Percentiles rank a stretch among this genome's conserved stretches.
These are phyloP conservation scores for Diplogasteroides magnus DNA, from an alignment of 1,140 invertebrate species.

Conservation along the genomic window DNA sequence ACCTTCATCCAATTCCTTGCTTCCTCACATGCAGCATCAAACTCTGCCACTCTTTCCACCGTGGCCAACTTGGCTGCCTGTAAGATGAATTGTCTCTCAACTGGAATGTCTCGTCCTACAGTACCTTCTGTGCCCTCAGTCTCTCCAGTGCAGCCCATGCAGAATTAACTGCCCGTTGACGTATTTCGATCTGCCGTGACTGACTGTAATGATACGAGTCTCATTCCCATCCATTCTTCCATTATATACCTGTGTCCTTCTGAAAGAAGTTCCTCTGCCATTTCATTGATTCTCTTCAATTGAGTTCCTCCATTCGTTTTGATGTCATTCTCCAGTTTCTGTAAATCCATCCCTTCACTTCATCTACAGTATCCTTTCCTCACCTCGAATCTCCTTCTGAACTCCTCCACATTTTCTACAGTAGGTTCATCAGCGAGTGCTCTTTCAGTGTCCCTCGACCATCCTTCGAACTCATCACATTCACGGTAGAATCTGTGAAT, in stretches of 20 bases:
- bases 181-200: constrained; percentile 73
- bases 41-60: constrained; percentile 76
- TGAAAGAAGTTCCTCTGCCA: constrained; percentile 77
- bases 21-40: constrained; percentile 85
- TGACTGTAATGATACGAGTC: constrained; percentile 62
- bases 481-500: constrained; percentile 86
- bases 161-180: constrained; percentile 70
- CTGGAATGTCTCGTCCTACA: constrained; percentile 47
- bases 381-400: constrained; percentile 87
- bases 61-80: constrained; percentile 65
- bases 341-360: no score
- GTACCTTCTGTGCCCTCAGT: constrained; percentile 62
- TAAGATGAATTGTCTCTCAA: constrained; percentile 69
- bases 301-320: constrained; percentile 78
- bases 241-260: constrained; percentile 65
- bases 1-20: constrained; percentile 88
- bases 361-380: no score
- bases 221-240: not conserved
- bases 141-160: constrained; percentile 76
- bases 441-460: constrained; percentile 91
- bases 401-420: constrained; percentile 81
- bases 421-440: constrained; percentile 77
- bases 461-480: constrained; percentile 93
- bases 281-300: constrained; percentile 78
- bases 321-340: constrained; percentile 88